phyloP scores from a whole-genome alignment of 2,797 vertebrate genomes.

The Neosalanx taihuensis region DNA sequence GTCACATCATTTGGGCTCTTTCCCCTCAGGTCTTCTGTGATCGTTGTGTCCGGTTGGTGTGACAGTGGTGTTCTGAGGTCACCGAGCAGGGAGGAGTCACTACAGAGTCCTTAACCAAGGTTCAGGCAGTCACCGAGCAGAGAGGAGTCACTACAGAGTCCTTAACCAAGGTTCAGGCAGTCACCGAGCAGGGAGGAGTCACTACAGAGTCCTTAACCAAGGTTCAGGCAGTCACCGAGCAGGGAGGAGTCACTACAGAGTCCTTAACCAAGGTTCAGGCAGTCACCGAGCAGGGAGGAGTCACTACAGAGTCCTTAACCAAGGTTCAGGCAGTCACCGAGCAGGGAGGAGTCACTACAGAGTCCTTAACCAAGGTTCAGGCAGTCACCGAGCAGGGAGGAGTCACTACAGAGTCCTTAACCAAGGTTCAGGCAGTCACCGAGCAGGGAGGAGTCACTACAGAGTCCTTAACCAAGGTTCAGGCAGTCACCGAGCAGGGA shows the following conservation, averaged over 20 bases:
- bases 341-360: not conserved
- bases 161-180: no score
- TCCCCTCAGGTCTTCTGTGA: slow-evolving; percentile 1
- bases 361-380: not conserved
- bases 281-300: slow-evolving; percentile 15
- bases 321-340: slow-evolving; percentile 22
- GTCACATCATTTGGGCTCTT: not conserved
- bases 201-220: not conserved
- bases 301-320: not conserved
- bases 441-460: not conserved
- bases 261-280: not conserved
- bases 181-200: slow-evolving; percentile 11
- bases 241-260: not conserved
- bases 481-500: slow-evolving; percentile 19
- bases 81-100: slow-evolving; percentile 4
- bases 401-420: not conserved
- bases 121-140: slow-evolving; percentile 14
- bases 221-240: slow-evolving; percentile 26
- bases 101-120: not conserved
- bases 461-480: not conserved
- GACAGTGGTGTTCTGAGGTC: slow-evolving; percentile 21
- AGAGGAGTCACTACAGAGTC: not conserved
- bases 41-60: not conserved
- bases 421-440: slow-evolving; percentile 18
- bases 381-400: slow-evolving; percentile 17